Percentiles rank a stretch among this genome's conserved stretches.
Conservation (phyloP, 2,888 invertebrate genomes). For the Ophonus ardosiacus region DNA sequence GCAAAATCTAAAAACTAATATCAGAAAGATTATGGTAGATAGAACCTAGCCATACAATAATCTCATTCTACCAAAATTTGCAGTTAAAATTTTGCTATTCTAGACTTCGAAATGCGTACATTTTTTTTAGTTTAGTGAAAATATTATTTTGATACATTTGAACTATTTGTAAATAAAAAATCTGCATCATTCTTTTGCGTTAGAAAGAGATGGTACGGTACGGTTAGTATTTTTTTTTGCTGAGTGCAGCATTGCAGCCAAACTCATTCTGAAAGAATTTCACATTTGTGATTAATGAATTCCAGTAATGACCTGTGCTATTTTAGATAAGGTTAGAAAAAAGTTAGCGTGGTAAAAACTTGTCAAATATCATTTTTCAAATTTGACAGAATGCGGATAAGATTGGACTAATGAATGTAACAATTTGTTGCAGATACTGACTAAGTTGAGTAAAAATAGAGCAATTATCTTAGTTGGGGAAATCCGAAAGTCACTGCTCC, state of each 20-base stretch:
- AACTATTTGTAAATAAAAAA: too few relatives aligned
- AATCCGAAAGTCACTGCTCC: constrained; percentile 25
- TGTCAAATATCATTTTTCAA: constrained; percentile 60
- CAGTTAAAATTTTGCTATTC: too few relatives aligned
- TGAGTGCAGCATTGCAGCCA: constrained; percentile 21
- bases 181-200: too few relatives aligned
- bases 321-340: constrained; percentile 60
- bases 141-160: too few relatives aligned
- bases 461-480: constrained; percentile 39
- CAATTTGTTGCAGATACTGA: constrained; percentile 56
- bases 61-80: too few relatives aligned
- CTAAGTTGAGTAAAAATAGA: constrained; percentile 37
- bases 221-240: not conserved
- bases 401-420: constrained; percentile 61
- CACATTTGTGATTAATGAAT: constrained; percentile 61
- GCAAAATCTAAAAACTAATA: too few relatives aligned
- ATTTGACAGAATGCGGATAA: constrained; percentile 61
- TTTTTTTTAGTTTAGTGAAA: too few relatives aligned
- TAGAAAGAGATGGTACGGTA: too few relatives aligned
- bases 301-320: constrained; percentile 56
- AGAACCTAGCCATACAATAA: too few relatives aligned
- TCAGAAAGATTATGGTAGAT: too few relatives aligned
- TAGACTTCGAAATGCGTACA: too few relatives aligned
- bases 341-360: constrained; percentile 42
- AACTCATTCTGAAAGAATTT: constrained; percentile 59